Evolutionary conservation across 2,797 vertebrate genomes (phyloP), one percentile per base, ranked within the genome.

Genomic region (Cirrhinus molitorella): DNA sequence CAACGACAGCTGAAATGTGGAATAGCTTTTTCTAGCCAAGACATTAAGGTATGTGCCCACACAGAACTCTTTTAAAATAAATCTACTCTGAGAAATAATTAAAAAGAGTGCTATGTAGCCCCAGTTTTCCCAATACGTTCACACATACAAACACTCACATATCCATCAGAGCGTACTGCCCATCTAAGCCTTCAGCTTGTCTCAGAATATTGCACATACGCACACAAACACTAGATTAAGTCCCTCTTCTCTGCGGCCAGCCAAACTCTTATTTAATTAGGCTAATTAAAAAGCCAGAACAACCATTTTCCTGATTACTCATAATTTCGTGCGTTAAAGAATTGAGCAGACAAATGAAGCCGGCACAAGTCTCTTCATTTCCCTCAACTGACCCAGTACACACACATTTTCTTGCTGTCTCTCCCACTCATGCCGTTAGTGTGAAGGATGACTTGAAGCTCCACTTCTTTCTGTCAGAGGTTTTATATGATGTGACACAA

Each of bases 271-370:
- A 88, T 92, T 91, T 93, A 94, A 94, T 94, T 91, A 93, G 90
- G 89, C 91, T 94, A 94, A 95, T 94, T 93, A 93, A 92, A 91
- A 93, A 89, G 89, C 87, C 83, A 92, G 91, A 92, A 92, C 92
- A 93, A 91, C 90, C 91, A 90, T 94, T 93, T 93, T 89, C 91
- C 73, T 92, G 91, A 94, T 94, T 93, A 92, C 91, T 88, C 81
- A 88, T 92, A 91, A 91, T 93, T 93, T 93, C 90, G 85, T 88
- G 83, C 85, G 84, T 91, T 89, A 86, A 90, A 90, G 88, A 85
- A 90, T 83, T 76, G 63, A n/a, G 55, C 37, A 43, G 40, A 57
- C n/a, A 55, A 77, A 82, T 53, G 34, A 81, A 84, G 55, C 76
- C 71, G 74, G 47, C 43, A 43, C 45, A 40, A 67, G 65, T 74